Percentiles rank a stretch among this genome's conserved stretches.
Conservation (phyloP, 2,888 invertebrate genomes). For the Trichopoda pennipes region DNA sequence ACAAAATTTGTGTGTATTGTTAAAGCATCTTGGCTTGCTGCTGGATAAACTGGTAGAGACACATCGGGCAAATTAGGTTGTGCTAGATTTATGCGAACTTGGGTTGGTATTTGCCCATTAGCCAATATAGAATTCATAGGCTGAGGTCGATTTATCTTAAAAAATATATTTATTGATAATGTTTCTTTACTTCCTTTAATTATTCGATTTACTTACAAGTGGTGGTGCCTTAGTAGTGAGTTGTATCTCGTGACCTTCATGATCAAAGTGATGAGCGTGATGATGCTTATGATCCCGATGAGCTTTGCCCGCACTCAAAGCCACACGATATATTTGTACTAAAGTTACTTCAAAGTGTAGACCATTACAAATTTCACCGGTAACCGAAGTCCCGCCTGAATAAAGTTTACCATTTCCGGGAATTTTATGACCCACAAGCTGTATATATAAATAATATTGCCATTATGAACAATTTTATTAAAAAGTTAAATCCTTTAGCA, state of each 20-base stretch:
- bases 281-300: slow-evolving; percentile 94
- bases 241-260: slow-evolving; percentile 86
- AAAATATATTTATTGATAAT: slow-evolving; percentile 6
- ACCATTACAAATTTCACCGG: slow-evolving; percentile 78
- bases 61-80: slow-evolving; percentile 71
- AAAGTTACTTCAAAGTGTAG: slow-evolving; percentile 86
- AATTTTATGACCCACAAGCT: slow-evolving; percentile 90
- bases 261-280: slow-evolving; percentile 90
- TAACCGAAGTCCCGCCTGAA: slow-evolving; percentile 83
- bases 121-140: slow-evolving; percentile 83
- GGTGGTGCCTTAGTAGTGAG: slow-evolving; percentile 83
- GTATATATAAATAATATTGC: slow-evolving; percentile 41
- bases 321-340: slow-evolving; percentile 90
- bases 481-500: no score
- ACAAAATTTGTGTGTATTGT: slow-evolving; percentile 82
- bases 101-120: slow-evolving; percentile 84
- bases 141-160: slow-evolving; percentile 81
- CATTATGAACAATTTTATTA: not conserved
- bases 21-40: slow-evolving; percentile 61
- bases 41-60: slow-evolving; percentile 59
- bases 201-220: slow-evolving; percentile 71
- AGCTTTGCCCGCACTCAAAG: slow-evolving; percentile 91
- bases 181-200: not conserved
- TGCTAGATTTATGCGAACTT: slow-evolving; percentile 82
- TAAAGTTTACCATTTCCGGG: slow-evolving; percentile 88